Conservation (phyloP, 2,888 invertebrate genomes). For the Eupithecia abbreviata region DNA sequence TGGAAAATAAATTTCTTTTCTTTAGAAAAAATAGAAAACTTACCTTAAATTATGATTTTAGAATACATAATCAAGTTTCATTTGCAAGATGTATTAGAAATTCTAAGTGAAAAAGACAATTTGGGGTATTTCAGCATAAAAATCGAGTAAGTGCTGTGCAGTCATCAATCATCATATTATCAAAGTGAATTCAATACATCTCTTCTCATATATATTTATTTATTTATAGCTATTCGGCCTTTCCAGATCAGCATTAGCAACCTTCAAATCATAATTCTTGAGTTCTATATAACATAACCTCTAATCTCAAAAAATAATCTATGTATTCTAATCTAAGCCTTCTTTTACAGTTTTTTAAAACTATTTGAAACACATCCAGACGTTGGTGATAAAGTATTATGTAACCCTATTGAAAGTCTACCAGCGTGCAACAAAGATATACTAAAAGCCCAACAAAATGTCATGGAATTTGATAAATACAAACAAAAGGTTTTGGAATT, state of each 20-base stretch:
- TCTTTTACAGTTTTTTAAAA: slow-evolving; percentile 85
- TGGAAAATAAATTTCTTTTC: neutral
- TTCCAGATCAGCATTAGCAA: neutral
- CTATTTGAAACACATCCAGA: slow-evolving; percentile 87
- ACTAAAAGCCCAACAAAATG: slow-evolving; percentile 83
- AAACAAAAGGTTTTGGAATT: slow-evolving; percentile 61
- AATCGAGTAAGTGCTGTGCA: slow-evolving; percentile 85
- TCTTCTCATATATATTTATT: neutral
- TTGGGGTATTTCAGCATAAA: slow-evolving; percentile 86
- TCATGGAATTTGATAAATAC: slow-evolving; percentile 74
- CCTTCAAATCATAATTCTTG: neutral
- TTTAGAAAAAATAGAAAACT: neutral
- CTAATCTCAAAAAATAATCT: neutral
- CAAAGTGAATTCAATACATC: neutral
- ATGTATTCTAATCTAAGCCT: neutral
- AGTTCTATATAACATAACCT: neutral
- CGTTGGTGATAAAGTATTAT: slow-evolving; percentile 87
- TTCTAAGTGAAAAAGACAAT: slow-evolving; percentile 85
- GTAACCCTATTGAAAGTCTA: slow-evolving; percentile 85
- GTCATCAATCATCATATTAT: neutral
- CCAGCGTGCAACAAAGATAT: slow-evolving; percentile 86
- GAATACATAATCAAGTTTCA: slow-evolving; percentile 86
- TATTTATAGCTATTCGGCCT: neutral
- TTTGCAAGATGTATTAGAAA: slow-evolving; percentile 83
- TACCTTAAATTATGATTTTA: slow-evolving; percentile 60